phyloP scores from a whole-genome alignment of 2,797 vertebrate species.

The Tapera naevia region DNA sequence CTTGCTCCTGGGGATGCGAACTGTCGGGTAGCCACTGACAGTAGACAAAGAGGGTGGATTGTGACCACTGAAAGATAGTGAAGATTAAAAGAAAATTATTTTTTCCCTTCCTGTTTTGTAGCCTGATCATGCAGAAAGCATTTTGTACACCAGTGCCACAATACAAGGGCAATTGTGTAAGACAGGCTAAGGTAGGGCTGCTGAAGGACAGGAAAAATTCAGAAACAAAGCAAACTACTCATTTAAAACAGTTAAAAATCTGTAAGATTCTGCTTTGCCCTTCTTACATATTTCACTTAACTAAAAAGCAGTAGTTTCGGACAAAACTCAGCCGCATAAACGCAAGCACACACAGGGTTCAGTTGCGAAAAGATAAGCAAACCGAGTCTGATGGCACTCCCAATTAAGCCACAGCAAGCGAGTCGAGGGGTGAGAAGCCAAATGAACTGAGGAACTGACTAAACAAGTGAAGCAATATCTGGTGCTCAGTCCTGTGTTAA shows the following conservation, averaged over 20 bases:
- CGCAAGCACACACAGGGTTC: not conserved
- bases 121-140: not conserved
- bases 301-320: not conserved
- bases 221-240: not conserved
- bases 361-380: not conserved
- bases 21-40: fast-evolving
- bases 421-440: not conserved
- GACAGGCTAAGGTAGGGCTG: not conserved
- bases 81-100: not conserved
- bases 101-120: not conserved
- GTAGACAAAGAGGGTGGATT: not conserved
- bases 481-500: not conserved
- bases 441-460: fast-evolving
- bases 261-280: not conserved
- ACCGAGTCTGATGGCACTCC: not conserved
- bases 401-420: fast-evolving
- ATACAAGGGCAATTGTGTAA: not conserved
- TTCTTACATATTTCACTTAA: not conserved
- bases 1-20: not conserved
- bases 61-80: not conserved
- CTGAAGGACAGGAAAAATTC: not conserved
- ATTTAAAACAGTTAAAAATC: not conserved
- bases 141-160: not conserved
- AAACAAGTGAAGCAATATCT: not conserved
- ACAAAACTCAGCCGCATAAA: not conserved